These are phyloP conservation scores for Ciconia nigra DNA, from an alignment of 2,797 vertebrate species.

Conservation along the genomic window DNA sequence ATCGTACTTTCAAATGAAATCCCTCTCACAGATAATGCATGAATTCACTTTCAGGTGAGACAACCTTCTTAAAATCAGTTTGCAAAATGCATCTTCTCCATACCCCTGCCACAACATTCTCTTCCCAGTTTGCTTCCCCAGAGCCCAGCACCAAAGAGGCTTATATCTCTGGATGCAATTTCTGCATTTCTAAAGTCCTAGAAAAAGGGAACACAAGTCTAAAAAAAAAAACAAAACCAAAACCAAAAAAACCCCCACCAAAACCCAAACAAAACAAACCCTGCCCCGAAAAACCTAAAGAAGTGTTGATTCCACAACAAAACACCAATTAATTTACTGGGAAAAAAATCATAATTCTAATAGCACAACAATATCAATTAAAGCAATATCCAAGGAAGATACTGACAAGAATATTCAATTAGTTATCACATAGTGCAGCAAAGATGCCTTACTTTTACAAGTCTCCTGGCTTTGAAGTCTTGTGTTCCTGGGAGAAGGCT, in stretches of 20 bases:
- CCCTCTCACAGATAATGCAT: background rate
- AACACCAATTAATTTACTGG: background rate
- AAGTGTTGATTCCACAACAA: background rate
- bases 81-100: background rate
- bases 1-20: background rate
- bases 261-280: background rate
- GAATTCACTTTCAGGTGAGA: background rate
- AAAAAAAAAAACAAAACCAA: background rate
- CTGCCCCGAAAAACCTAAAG: background rate
- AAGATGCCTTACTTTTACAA: background rate
- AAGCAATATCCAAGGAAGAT: background rate
- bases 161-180: background rate
- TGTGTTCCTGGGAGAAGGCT: background rate
- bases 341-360: background rate
- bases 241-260: fast-evolving
- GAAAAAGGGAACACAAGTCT: background rate
- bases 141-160: background rate
- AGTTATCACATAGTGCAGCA: background rate
- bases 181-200: background rate
- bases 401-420: background rate
- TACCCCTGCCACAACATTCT: background rate
- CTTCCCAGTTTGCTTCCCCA: background rate
- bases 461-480: background rate
- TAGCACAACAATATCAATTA: background rate
- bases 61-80: background rate